Percentiles rank a stretch among this genome's conserved stretches.
Conservation (phyloP, 2,888 invertebrate genomes). For the Marasmarcha lunaedactyla region DNA sequence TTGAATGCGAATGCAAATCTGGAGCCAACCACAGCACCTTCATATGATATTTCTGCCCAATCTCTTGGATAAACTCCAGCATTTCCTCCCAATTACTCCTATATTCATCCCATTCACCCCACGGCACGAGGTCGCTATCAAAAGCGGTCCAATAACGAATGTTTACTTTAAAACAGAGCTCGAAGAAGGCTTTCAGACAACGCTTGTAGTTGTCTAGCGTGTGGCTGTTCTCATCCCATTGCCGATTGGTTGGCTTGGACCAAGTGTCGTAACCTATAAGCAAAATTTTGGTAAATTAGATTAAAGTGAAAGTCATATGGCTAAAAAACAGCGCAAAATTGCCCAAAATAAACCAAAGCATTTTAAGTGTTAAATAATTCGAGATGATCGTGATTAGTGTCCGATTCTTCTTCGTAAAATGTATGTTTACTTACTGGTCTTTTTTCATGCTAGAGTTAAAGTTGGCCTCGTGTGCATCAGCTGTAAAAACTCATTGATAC, state of each 20-base stretch:
- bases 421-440: no score
- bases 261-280: slow-evolving; percentile 44
- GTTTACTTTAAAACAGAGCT: slow-evolving; percentile 73
- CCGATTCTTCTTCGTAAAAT: no score
- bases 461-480: no score
- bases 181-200: slow-evolving; percentile 71
- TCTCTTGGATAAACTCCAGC: slow-evolving; percentile 64
- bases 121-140: slow-evolving; percentile 72
- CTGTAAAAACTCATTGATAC: no score
- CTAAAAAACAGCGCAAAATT: not conserved
- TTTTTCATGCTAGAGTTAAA: no score
- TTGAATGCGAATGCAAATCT: slow-evolving; percentile 70
- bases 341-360: not conserved
- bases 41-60: slow-evolving; percentile 66
- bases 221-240: slow-evolving; percentile 72
- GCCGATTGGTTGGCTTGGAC: slow-evolving; percentile 40
- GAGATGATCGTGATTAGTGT: no score
- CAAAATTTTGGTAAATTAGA: not conserved
- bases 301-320: not conserved
- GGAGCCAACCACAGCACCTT: slow-evolving; percentile 74
- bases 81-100: slow-evolving; percentile 70
- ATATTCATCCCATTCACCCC: slow-evolving; percentile 65
- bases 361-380: not conserved
- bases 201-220: slow-evolving; percentile 71
- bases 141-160: slow-evolving; percentile 75